Conservation (phyloP, 2,113 vertebrate species). For the Macrotis lagotis region DNA sequence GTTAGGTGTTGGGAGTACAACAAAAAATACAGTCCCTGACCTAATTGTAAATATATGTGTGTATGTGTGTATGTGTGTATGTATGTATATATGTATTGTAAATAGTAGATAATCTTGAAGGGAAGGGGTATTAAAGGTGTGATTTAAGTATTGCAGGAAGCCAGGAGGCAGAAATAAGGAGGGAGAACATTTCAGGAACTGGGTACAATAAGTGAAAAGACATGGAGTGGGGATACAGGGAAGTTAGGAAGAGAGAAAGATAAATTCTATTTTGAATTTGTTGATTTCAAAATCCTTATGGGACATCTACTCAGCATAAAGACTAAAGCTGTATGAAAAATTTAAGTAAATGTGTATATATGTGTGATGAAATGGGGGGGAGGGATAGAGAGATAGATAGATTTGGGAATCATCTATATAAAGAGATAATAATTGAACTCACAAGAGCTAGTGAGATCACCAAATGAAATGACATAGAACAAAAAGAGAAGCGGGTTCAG, state of each 20-base stretch:
- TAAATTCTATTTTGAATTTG: neutral
- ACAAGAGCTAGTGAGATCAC: neutral
- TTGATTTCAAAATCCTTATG: neutral
- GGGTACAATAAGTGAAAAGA: neutral
- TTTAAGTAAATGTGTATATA: neutral
- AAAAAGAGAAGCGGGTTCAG: neutral
- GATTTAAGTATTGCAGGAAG: neutral
- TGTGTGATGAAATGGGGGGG: neutral
- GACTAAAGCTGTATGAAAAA: neutral
- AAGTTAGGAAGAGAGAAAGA: neutral
- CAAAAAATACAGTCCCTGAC: too few relatives aligned
- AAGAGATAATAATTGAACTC: neutral
- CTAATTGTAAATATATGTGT: neutral
- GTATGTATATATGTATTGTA: neutral
- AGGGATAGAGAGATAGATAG: neutral
- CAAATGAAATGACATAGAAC: neutral
- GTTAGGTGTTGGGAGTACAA: too few relatives aligned
- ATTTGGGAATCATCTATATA: neutral
- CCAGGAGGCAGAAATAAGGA: neutral
- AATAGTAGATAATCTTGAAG: neutral
- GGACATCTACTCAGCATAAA: neutral
- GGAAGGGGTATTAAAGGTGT: neutral
- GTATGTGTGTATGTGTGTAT: too few relatives aligned
- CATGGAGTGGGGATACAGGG: neutral
- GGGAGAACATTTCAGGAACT: neutral